These are phyloP conservation scores for Capromys pilorides DNA, from an alignment of 2,797 vertebrate species.

Conservation along the genomic window DNA sequence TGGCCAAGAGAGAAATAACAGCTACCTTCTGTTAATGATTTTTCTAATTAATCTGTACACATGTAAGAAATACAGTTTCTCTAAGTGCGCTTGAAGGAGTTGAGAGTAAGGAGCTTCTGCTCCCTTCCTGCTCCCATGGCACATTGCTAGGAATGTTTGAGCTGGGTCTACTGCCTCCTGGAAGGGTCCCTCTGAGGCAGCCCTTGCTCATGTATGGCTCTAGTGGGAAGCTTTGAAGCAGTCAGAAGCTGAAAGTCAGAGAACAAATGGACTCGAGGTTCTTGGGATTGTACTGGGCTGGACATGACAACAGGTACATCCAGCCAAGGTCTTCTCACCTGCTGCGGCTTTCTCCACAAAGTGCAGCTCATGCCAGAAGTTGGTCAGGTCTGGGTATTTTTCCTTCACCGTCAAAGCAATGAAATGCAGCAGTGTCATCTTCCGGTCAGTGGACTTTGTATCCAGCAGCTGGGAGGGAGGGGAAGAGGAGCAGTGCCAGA, in stretches of 20 bases:
- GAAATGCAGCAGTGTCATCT: conserved; percentile 97
- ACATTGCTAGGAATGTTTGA: neutral
- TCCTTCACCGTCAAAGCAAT: conserved; percentile 96
- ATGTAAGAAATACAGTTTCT: neutral
- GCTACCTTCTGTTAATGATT: neutral
- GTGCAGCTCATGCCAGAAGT: conserved; percentile 95
- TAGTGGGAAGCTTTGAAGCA: conserved; percentile 62
- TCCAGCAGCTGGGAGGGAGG: conserved; percentile 90
- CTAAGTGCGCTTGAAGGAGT: neutral
- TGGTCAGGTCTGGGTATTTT: conserved; percentile 94
- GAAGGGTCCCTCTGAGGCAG: conserved; percentile 13
- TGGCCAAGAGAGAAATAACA: neutral
- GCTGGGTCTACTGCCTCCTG: neutral
- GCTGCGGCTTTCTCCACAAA: conserved; percentile 98
- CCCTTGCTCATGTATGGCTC: neutral
- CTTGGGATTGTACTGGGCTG: conserved; percentile 52
- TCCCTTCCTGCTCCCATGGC: neutral
- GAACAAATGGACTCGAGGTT: conserved; percentile 54
- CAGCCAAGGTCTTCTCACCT: conserved; percentile 84
- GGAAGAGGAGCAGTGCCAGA: neutral
- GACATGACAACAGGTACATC: neutral
- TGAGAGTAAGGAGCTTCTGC: neutral
- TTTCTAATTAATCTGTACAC: neutral
- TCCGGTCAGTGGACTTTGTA: conserved; percentile 98
- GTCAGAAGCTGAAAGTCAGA: conserved; percentile 48